A percentile compares a stretch with the other conserved stretches of the same genome.
Conservation (phyloP, 2,888 invertebrate species). For the Cremastinae sp. region DNA sequence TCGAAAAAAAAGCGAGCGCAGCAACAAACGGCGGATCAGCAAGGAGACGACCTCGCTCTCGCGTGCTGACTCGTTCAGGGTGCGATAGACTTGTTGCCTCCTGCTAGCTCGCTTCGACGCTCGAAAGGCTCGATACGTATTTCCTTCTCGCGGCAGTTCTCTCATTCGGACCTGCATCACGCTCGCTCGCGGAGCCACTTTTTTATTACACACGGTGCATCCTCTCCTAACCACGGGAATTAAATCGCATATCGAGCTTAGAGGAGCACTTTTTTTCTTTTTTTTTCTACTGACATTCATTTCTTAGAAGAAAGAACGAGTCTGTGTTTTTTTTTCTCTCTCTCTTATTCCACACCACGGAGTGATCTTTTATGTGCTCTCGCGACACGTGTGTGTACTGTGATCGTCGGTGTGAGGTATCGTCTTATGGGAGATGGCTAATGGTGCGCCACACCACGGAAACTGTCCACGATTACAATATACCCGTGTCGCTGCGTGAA, state of each 20-base stretch:
- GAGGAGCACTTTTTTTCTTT: background rate
- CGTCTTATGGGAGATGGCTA: constrained; percentile 53
- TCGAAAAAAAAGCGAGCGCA: constrained; percentile 50
- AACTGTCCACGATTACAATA: constrained; percentile 60
- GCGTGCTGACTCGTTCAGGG: constrained; percentile 37
- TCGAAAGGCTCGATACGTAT: constrained; percentile 7
- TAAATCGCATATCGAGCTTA: constrained; percentile 33
- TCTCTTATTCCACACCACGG: background rate
- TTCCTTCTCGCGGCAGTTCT: background rate
- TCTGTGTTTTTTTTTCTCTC: constrained; percentile 9
- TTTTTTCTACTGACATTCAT: constrained; percentile 68
- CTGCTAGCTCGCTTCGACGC: constrained; percentile 24
- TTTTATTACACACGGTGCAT: constrained; percentile 43
- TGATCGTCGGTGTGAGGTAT: constrained; percentile 40
- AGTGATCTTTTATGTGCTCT: constrained; percentile 30
- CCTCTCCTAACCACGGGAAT: constrained; percentile 49
- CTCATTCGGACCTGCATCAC: constrained; percentile 10
- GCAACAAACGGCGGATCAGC: constrained; percentile 29
- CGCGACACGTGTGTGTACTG: constrained; percentile 49
- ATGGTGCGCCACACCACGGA: constrained; percentile 57
- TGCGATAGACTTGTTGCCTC: constrained; percentile 57
- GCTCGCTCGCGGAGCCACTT: constrained; percentile 18
- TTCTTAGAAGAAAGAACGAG: constrained; percentile 67
- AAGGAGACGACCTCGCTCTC: constrained; percentile 52
- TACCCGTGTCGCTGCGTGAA: constrained; percentile 64